phyloP scores from a whole-genome alignment of 2,797 vertebrate species.

The Avahi laniger region DNA sequence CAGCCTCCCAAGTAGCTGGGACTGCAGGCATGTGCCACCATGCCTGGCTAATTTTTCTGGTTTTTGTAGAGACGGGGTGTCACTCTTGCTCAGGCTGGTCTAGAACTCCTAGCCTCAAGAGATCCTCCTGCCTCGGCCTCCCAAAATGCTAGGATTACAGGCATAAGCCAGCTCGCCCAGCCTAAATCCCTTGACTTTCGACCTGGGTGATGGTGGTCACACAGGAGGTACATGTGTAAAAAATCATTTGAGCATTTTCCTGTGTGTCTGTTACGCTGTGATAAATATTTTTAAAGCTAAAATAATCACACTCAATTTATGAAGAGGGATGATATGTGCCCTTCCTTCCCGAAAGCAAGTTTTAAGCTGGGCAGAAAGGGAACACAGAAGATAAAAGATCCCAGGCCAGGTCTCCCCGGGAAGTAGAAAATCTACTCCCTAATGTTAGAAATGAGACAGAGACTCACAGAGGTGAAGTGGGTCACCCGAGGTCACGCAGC shows the following conservation, averaged over 20 bases:
- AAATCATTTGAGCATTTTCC: neutral
- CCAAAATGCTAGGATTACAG: neutral
- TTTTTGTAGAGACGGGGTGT: too few relatives aligned
- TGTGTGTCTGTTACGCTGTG: neutral
- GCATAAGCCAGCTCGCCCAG: neutral
- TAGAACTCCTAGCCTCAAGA: too few relatives aligned
- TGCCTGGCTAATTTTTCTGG: neutral
- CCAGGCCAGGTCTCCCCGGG: neutral
- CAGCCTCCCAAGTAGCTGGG: neutral
- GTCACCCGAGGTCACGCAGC: neutral
- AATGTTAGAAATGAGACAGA: neutral
- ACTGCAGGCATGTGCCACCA: neutral
- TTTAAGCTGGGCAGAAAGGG: neutral
- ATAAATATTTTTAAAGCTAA: neutral
- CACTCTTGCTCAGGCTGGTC: too few relatives aligned
- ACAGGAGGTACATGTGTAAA: neutral
- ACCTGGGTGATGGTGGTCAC: neutral
- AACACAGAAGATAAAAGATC: neutral
- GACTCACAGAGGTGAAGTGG: neutral
- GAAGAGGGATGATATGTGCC: neutral
- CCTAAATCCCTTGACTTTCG: neutral
- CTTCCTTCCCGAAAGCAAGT: neutral
- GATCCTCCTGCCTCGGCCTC: too few relatives aligned
- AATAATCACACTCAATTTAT: neutral
- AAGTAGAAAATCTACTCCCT: neutral